phyloP scores from a whole-genome alignment of 2,797 vertebrate species.

The Argya squamiceps region DNA sequence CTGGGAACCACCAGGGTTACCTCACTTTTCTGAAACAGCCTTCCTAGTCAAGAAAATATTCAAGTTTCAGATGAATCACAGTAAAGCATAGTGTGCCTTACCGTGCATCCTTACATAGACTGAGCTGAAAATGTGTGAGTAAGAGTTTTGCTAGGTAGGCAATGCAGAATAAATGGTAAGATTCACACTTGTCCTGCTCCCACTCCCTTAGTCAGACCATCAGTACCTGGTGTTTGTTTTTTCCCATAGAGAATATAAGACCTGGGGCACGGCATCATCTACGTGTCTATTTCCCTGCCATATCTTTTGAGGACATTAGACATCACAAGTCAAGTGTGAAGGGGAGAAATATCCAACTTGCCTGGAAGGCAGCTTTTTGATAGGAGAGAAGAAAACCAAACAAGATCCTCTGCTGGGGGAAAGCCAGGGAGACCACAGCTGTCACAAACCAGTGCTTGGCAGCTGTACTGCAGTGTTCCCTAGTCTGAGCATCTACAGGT shows the following conservation, averaged over 20 bases:
- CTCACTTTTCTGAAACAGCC: background rate
- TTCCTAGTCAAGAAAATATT: background rate
- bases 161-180: background rate
- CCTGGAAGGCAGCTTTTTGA: background rate
- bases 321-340: background rate
- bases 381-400: background rate
- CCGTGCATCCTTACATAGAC: accelerated
- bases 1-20: background rate
- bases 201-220: background rate
- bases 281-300: accelerated
- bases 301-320: background rate
- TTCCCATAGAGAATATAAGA: background rate
- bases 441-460: background rate
- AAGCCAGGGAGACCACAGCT: background rate
- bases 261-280: background rate
- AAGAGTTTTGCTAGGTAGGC: background rate
- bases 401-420: background rate
- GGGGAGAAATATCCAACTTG: background rate
- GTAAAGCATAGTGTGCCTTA: background rate
- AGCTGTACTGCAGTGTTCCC: background rate
- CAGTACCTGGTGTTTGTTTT: background rate
- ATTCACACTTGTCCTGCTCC: background rate
- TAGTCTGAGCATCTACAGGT: accelerated
- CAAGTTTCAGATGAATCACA: background rate
- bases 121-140: background rate